These are phyloP conservation scores for Myotis myotis DNA, from an alignment of 2,797 vertebrate genomes.

Conservation along the genomic window DNA sequence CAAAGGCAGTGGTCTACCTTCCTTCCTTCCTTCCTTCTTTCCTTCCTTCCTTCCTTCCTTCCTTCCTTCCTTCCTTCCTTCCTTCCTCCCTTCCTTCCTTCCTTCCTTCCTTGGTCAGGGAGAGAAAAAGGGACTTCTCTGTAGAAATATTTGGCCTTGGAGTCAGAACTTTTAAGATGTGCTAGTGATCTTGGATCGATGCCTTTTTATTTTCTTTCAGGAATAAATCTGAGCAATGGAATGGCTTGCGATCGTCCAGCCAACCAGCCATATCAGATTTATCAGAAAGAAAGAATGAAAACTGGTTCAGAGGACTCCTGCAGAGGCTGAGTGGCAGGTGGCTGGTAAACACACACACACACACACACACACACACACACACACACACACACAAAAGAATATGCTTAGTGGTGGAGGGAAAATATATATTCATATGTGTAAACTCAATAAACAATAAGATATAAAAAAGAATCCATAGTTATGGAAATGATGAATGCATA, in stretches of 20 bases:
- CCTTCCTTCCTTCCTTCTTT: slow-evolving; percentile 6
- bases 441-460: slow-evolving; percentile 63
- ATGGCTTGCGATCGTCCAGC: slow-evolving; percentile 67
- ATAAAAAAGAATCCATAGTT: slow-evolving; percentile 58
- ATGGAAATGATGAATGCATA: slow-evolving; percentile 62
- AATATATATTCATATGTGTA: slow-evolving; percentile 44
- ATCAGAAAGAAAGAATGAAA: slow-evolving; percentile 71
- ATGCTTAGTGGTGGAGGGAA: neutral
- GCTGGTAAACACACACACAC: slow-evolving; percentile 57
- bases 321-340: slow-evolving; percentile 66
- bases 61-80: slow-evolving; percentile 33
- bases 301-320: slow-evolving; percentile 67
- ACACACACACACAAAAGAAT: slow-evolving; percentile 27
- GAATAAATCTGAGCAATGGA: slow-evolving; percentile 81
- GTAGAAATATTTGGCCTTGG: slow-evolving; percentile 65
- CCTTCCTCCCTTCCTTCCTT: neutral
- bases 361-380: neutral
- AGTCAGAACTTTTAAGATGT: slow-evolving; percentile 69
- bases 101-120: slow-evolving; percentile 53
- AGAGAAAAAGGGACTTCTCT: slow-evolving; percentile 56
- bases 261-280: slow-evolving; percentile 72
- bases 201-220: slow-evolving; percentile 81
- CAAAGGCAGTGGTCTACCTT: slow-evolving; percentile 59
- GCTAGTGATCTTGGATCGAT: slow-evolving; percentile 71
- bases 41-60: slow-evolving; percentile 21